A percentile compares a stretch with the other conserved stretches of the same genome.
phyloP scores from a whole-genome alignment of 1,140 invertebrate species.

The Kradibia gibbosae region DNA sequence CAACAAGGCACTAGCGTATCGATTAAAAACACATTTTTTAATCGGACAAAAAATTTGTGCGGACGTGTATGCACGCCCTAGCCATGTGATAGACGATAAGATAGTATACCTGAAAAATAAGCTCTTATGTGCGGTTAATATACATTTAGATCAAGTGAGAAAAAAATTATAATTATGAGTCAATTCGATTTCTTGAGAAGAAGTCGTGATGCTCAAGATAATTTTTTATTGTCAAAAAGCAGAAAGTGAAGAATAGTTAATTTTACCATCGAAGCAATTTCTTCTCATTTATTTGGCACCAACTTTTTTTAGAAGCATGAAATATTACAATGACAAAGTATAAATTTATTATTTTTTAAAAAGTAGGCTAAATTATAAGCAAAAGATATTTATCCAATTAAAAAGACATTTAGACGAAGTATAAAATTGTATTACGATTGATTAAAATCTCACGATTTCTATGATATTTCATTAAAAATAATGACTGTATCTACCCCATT shows the following conservation, averaged over 20 bases:
- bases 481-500: too few relatives aligned
- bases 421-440: too few relatives aligned
- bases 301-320: not conserved
- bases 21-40: conserved; percentile 50
- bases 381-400: not conserved
- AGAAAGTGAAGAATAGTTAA: not conserved
- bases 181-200: conserved; percentile 8
- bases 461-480: too few relatives aligned
- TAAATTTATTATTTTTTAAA: not conserved
- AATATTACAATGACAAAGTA: not conserved
- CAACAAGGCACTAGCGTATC: conserved; percentile 10
- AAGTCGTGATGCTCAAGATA: not conserved
- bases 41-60: conserved; percentile 54
- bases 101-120: conserved; percentile 64
- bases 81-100: conserved; percentile 62
- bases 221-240: not conserved
- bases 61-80: conserved; percentile 24
- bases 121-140: conserved; percentile 51
- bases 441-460: too few relatives aligned
- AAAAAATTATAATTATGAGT: not conserved
- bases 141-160: not conserved
- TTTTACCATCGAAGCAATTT: not conserved
- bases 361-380: not conserved
- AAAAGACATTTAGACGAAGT: not conserved
- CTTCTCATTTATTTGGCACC: not conserved